phyloP scores from a whole-genome alignment of 2,888 invertebrate genomes.

The Thyatira batis region DNA sequence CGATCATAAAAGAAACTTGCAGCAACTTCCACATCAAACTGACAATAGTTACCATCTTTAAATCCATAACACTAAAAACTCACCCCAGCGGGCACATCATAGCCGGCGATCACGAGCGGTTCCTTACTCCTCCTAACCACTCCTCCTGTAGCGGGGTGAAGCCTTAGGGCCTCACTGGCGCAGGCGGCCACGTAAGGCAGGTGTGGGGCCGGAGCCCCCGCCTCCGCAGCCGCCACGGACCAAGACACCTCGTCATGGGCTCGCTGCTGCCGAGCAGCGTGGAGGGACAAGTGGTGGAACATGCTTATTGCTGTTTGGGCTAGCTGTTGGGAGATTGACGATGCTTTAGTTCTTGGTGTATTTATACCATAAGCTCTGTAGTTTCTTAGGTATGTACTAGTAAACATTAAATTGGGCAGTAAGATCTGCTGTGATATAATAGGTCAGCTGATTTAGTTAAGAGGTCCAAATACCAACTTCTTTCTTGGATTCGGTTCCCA shows the following conservation, averaged over 20 bases:
- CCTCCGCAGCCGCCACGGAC: constrained; percentile 55
- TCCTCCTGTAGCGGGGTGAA: constrained; percentile 71
- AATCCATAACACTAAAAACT: constrained; percentile 33
- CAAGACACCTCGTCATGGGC: constrained; percentile 70
- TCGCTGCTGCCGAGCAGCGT: constrained; percentile 70
- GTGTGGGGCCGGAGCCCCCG: constrained; percentile 45
- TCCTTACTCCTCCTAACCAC: constrained; percentile 62
- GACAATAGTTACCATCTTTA: too few species aligned
- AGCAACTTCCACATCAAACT: too few species aligned
- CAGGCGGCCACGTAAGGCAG: constrained; percentile 62
- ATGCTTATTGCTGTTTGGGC: constrained; percentile 69
- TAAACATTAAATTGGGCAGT: too few species aligned
- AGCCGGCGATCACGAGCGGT: constrained; percentile 61
- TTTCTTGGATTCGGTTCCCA: too few species aligned
- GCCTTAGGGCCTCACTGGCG: constrained; percentile 60
- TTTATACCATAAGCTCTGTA: too few species aligned
- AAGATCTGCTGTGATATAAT: too few species aligned
- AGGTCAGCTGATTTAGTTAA: too few species aligned
- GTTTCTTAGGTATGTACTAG: too few species aligned
- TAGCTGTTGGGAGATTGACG: constrained; percentile 44
- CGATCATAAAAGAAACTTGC: too few species aligned
- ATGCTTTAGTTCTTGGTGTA: too few species aligned
- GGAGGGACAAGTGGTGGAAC: constrained; percentile 69
- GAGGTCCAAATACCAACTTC: too few species aligned
- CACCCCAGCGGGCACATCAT: constrained; percentile 69